These are phyloP conservation scores for Crepidodera aurea DNA, from an alignment of 2,888 invertebrate genomes.

Conservation along the genomic window DNA sequence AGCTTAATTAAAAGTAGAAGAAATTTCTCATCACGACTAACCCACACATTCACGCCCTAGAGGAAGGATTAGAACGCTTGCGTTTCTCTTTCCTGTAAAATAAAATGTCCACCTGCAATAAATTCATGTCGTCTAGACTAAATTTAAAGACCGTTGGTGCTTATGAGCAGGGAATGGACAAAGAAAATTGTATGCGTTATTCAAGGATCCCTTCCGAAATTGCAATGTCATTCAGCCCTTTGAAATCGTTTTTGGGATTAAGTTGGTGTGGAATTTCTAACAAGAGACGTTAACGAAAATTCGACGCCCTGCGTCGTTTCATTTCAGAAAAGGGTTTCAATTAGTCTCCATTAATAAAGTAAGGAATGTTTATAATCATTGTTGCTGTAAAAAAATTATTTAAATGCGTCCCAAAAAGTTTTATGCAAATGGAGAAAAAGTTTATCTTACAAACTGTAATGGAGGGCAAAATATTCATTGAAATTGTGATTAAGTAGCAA, in stretches of 20 bases:
- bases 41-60: too few relatives aligned
- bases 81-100: too few relatives aligned
- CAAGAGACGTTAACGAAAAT: constrained; percentile 29
- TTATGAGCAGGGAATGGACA: constrained; percentile 15
- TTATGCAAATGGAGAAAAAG: too few relatives aligned
- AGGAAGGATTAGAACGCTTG: too few relatives aligned
- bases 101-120: not conserved
- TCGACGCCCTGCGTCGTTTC: constrained; percentile 16
- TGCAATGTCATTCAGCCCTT: constrained; percentile 23
- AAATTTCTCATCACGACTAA: too few relatives aligned
- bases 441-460: too few relatives aligned
- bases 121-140: constrained; percentile 8
- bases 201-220: constrained; percentile 23
- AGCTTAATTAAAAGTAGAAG: too few relatives aligned
- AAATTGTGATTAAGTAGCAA: too few relatives aligned
- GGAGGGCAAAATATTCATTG: too few relatives aligned
- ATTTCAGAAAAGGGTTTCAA: constrained; percentile 22
- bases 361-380: constrained; percentile 6
- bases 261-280: constrained; percentile 33
- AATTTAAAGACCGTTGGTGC: constrained; percentile 8
- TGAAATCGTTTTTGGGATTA: constrained; percentile 29
- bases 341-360: constrained; percentile 8
- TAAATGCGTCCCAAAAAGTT: too few relatives aligned
- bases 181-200: constrained; percentile 22
- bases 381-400: too few relatives aligned